Conservation (phyloP, 2,888 invertebrate species). For the Choreutis nemorana region DNA sequence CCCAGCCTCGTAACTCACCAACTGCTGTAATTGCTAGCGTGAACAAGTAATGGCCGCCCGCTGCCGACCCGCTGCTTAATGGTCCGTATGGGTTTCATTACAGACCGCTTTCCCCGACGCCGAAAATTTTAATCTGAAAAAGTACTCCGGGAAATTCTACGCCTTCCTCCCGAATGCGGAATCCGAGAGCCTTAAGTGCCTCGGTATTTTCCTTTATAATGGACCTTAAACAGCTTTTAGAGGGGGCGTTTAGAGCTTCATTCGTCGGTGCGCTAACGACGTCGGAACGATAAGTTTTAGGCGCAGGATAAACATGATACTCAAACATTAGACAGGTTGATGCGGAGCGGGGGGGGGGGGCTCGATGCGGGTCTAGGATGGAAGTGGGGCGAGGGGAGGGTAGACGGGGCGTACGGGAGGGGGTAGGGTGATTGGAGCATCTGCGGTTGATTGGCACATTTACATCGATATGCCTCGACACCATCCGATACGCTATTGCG, state of each 20-base stretch:
- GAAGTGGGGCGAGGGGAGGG: too few relatives aligned
- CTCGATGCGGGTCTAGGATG: too few relatives aligned
- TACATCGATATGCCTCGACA: too few relatives aligned
- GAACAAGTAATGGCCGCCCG: slow-evolving; percentile 41
- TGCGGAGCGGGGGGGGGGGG: too few relatives aligned
- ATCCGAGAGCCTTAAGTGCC: slow-evolving; percentile 26
- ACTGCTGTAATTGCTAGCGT: slow-evolving; percentile 42
- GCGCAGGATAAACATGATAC: slow-evolving; percentile 33
- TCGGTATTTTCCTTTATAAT: slow-evolving; percentile 24
- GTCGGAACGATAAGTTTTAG: slow-evolving; percentile 43
- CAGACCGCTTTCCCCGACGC: slow-evolving; percentile 31
- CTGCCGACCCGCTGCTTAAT: slow-evolving; percentile 32
- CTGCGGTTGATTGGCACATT: too few relatives aligned
- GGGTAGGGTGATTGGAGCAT: too few relatives aligned
- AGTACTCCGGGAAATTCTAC: slow-evolving; percentile 14
- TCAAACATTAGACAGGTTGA: slow-evolving; percentile 29
- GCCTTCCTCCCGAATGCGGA: slow-evolving; percentile 16
- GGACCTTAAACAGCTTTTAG: slow-evolving; percentile 41
- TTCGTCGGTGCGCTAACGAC: slow-evolving; percentile 41
- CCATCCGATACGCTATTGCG: too few relatives aligned
- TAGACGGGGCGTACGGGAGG: too few relatives aligned
- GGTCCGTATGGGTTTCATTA: slow-evolving; percentile 47
- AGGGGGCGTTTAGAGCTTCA: slow-evolving; percentile 33
- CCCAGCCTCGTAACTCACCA: slow-evolving; percentile 33
- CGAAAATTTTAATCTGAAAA: slow-evolving; percentile 41